Evolutionary conservation across 2,888 invertebrate genomes (phyloP), one percentile per base, ranked within the genome.

Genomic region (Harmothoe impar): DNA sequence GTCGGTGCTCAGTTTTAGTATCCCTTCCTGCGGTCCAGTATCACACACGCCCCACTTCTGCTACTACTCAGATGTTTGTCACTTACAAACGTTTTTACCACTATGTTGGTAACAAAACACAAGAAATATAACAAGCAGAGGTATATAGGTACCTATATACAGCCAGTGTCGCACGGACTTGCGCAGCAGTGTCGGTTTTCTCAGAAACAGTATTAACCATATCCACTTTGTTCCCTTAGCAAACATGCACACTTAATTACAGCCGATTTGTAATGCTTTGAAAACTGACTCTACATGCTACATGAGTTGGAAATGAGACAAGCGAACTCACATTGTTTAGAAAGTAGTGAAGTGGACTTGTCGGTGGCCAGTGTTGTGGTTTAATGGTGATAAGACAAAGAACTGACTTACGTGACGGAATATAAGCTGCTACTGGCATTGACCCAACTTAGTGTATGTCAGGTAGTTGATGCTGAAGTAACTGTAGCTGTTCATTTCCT

Each of bases 1-100:
- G 92, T 91, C 91, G 91, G 91, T 91, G 68, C 43, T 81, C 86
- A 33, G 72, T 90, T 81, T 90, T 90, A 35, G 31, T 54, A 54
- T 78, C 15, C 77, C 43, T 81, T 23, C 81, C 81, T 81, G 81
- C 81, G 81, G 81, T 81, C 81, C 81, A 81, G 81, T 81, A 43
- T 25, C 81, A 81, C 81, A 33, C 81, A 17, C 31, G 72, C 29
- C 15, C 72, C 72, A 62, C 62, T 62, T 62, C 62, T 62, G 62
- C 62, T 29, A 29, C 72, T 72, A 29, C 72, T 72, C 72, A 72
- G 72, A 72, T 3, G 72, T 25, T 72, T 62, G 31, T 72, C 72
- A 72, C 72, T 72, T n/a, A n/a, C 72, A 72, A 29, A 29, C 29
- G n/a, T 72, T 72, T 15, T 29, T 25, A 72, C 72, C 72, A 72